These are phyloP conservation scores for Drosophila anomalata DNA, from an alignment of 2,888 invertebrate species.

Conservation along the genomic window DNA sequence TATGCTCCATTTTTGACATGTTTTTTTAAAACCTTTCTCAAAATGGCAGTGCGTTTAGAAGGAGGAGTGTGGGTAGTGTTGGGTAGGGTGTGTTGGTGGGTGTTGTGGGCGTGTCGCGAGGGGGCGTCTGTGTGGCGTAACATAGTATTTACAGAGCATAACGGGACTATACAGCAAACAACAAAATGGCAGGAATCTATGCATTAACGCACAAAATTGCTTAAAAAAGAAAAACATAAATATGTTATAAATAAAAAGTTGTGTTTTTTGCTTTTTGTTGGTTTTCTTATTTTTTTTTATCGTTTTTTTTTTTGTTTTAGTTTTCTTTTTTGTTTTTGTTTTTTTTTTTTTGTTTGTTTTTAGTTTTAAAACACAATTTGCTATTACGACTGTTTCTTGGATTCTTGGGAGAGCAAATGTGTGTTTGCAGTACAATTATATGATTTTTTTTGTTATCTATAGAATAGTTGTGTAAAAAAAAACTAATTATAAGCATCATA, in stretches of 20 bases:
- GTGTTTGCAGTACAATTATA: constrained; percentile 55
- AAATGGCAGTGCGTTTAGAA: constrained; percentile 73
- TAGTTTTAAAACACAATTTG: constrained; percentile 59
- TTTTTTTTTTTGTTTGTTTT: constrained; percentile 34
- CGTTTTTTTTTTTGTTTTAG: constrained; percentile 18
- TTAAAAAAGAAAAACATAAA: constrained; percentile 38
- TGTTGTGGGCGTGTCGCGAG: neutral
- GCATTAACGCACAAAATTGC: constrained; percentile 20
- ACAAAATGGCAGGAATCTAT: constrained; percentile 41
- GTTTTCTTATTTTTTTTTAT: constrained; percentile 44
- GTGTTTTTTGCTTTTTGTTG: constrained; percentile 44
- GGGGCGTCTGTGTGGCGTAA: constrained; percentile 9
- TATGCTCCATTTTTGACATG: constrained; percentile 33
- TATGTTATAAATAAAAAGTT: constrained; percentile 53
- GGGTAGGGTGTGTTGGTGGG: neutral
- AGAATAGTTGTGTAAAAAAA: constrained; percentile 12
- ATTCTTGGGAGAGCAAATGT: constrained; percentile 42
- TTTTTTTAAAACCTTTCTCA: constrained; percentile 60
- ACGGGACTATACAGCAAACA: constrained; percentile 6
- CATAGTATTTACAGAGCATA: constrained; percentile 23
- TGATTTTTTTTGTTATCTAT: constrained; percentile 4
- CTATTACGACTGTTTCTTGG: constrained; percentile 16
- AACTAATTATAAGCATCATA: constrained; percentile 22
- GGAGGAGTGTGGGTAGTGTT: constrained; percentile 25
- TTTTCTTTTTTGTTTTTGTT: constrained; percentile 14